Evolutionary conservation across 2,888 invertebrate species (phyloP).

Genomic region (Athalia circularis): DNA sequence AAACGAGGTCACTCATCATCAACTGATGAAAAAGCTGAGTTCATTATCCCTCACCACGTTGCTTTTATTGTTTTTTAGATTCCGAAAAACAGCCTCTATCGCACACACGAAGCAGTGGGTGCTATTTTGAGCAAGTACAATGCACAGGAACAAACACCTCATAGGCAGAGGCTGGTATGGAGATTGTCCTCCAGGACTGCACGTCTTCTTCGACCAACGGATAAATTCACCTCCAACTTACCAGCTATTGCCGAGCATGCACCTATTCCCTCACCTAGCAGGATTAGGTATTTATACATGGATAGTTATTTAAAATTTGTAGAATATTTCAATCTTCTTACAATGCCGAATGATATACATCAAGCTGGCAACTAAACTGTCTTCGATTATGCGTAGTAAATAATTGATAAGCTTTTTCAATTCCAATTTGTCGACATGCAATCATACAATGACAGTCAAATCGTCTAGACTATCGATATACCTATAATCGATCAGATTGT

Average conservation of each 20-base stretch:
- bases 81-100: constrained; percentile 80
- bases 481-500: too few relatives aligned
- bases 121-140: constrained; percentile 84
- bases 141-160: constrained; percentile 80
- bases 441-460: constrained; percentile 16
- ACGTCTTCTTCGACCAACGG: constrained; percentile 84
- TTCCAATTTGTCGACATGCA: constrained; percentile 11
- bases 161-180: constrained; percentile 87
- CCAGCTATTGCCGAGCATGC: constrained; percentile 85
- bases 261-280: constrained; percentile 71
- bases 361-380: not conserved
- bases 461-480: too few relatives aligned
- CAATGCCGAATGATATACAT: not conserved
- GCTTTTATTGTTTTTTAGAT: constrained; percentile 76
- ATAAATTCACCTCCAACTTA: constrained; percentile 82
- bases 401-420: constrained; percentile 16
- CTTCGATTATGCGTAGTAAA: constrained; percentile 4
- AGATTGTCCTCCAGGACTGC: constrained; percentile 84
- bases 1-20: too few relatives aligned
- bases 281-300: constrained; percentile 63
- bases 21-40: too few relatives aligned
- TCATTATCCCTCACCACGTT: not conserved
- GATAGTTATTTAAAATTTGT: constrained; percentile 3
- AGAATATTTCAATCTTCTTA: not conserved
- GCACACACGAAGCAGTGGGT: constrained; percentile 79